A percentile compares a stretch with the other conserved stretches of the same genome.
These are phyloP conservation scores for Sericinus montela DNA, from an alignment of 2,888 invertebrate genomes.

Conservation along the genomic window DNA sequence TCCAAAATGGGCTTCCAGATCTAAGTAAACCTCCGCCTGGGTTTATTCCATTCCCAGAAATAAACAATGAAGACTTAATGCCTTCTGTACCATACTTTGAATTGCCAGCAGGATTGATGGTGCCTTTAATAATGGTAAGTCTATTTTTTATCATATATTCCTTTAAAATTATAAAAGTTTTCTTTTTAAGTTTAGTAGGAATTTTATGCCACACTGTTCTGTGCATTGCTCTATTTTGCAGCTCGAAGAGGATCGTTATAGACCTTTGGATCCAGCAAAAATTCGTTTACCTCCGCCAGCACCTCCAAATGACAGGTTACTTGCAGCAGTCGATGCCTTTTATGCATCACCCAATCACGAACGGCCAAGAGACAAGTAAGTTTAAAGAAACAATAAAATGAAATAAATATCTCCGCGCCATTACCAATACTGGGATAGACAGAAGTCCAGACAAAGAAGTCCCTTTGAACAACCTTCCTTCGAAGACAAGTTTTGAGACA, in stretches of 20 bases:
- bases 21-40: slow-evolving; percentile 93
- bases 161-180: no score
- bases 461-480: no score
- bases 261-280: slow-evolving; percentile 91
- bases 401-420: no score
- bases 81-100: slow-evolving; percentile 98
- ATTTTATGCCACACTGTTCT: no score
- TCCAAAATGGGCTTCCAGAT: slow-evolving; percentile 85
- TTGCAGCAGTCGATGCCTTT: slow-evolving; percentile 97
- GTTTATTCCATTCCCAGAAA: slow-evolving; percentile 77
- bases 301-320: slow-evolving; percentile 94
- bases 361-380: slow-evolving; percentile 93
- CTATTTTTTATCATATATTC: background rate
- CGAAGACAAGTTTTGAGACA: no score
- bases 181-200: no score
- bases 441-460: no score
- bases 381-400: slow-evolving; percentile 14
- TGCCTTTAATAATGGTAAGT: slow-evolving; percentile 94
- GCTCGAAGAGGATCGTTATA: slow-evolving; percentile 94
- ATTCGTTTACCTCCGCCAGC: slow-evolving; percentile 97
- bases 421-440: no score
- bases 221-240: slow-evolving; percentile 40
- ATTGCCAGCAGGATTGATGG: slow-evolving; percentile 98
- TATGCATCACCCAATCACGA: slow-evolving; percentile 97
- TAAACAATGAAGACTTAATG: slow-evolving; percentile 85